Conservation (phyloP, 2,113 vertebrate genomes). For the Myotis brandtii region DNA sequence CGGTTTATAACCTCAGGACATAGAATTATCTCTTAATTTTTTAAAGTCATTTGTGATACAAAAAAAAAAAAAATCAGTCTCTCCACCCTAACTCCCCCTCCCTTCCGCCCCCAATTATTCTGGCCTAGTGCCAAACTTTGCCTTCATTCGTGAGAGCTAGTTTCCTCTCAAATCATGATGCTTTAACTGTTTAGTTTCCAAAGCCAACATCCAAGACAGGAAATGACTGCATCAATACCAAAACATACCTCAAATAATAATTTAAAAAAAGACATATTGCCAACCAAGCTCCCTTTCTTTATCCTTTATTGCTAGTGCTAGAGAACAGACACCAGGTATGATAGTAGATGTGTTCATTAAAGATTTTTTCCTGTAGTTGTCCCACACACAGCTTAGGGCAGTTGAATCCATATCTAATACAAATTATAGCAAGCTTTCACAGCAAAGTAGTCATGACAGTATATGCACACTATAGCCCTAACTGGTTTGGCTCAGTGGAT, state of each 20-base stretch:
- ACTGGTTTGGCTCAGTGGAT: too few relatives aligned
- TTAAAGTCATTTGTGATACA: constrained; percentile 78
- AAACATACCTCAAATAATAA: constrained; percentile 49
- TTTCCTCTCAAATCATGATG: constrained; percentile 74
- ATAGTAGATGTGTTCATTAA: not conserved
- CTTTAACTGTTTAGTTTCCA: constrained; percentile 82
- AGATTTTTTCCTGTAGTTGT: not conserved
- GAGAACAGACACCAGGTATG: not conserved
- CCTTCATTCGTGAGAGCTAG: constrained; percentile 84
- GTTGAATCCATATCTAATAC: not conserved
- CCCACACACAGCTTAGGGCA: not conserved
- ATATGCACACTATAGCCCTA: not conserved
- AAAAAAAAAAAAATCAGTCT: constrained; percentile 36
- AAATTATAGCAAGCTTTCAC: constrained; percentile 31
- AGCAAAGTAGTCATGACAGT: not conserved
- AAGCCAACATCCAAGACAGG: constrained; percentile 60
- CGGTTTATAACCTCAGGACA: constrained; percentile 91
- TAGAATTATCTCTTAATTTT: constrained; percentile 85
- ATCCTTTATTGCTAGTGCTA: not conserved
- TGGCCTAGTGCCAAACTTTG: constrained; percentile 86
- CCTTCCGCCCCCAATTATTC: constrained; percentile 24
- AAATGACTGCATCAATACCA: constrained; percentile 58
- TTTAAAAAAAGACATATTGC: not conserved
- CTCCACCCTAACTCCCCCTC: not conserved
- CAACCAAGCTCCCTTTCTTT: constrained; percentile 30